Conservation (phyloP, 1,140 invertebrate species). For the Dendrolimus kikuchii region DNA sequence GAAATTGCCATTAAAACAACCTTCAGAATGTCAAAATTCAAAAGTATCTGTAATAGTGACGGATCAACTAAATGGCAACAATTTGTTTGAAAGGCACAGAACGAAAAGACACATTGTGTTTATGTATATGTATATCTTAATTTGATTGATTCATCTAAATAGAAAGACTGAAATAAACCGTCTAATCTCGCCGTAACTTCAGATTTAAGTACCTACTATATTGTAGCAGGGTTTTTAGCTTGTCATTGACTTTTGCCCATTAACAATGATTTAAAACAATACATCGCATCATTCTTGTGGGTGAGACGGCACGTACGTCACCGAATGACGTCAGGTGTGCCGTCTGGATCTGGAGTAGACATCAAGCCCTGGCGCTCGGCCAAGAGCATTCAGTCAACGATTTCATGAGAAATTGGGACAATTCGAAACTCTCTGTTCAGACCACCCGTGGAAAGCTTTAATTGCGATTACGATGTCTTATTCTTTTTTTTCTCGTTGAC, state of each 20-base stretch:
- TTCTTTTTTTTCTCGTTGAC: too few species aligned
- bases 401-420: slow-evolving; percentile 56
- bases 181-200: too few species aligned
- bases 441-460: slow-evolving; percentile 7
- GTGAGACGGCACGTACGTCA: slow-evolving; percentile 29
- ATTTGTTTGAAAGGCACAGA: too few species aligned
- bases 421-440: slow-evolving; percentile 21
- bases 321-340: slow-evolving; percentile 44
- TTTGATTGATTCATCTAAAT: too few species aligned
- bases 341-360: slow-evolving; percentile 67
- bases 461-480: slow-evolving; percentile 3
- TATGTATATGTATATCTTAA: too few species aligned
- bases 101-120: too few species aligned
- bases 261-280: slow-evolving; percentile 8
- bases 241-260: slow-evolving; percentile 5
- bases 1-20: too few species aligned
- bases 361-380: slow-evolving; percentile 43
- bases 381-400: slow-evolving; percentile 62
- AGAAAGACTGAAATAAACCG: too few species aligned
- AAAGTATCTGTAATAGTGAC: too few species aligned
- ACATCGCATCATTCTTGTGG: slow-evolving; percentile 12
- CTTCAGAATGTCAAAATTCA: too few species aligned
- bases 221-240: background rate
- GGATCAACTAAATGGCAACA: too few species aligned
- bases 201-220: too few species aligned